A percentile compares a stretch with the other conserved stretches of the same genome.
phyloP scores from a whole-genome alignment of 2,888 invertebrate genomes.

The Formica aserva region DNA sequence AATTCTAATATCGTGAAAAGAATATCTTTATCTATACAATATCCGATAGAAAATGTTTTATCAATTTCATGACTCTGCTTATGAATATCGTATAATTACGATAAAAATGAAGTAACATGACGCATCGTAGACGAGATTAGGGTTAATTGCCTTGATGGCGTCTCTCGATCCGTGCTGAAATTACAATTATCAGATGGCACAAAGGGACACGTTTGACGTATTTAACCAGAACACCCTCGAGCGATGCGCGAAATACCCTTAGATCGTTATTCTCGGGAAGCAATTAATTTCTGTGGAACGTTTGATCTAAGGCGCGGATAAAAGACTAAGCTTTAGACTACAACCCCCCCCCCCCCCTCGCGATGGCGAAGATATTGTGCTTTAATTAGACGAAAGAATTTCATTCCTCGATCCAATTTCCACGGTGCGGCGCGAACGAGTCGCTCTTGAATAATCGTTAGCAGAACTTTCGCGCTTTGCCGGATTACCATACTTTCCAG shows the following conservation, averaged over 20 bases:
- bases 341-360: constrained; percentile 32
- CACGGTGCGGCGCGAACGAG: constrained; percentile 57
- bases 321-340: constrained; percentile 42
- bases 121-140: not conserved
- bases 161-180: constrained; percentile 20
- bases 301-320: constrained; percentile 59
- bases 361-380: constrained; percentile 61
- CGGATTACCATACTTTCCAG: constrained; percentile 71
- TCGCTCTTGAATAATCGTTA: constrained; percentile 71
- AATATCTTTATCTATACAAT: not conserved
- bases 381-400: constrained; percentile 73
- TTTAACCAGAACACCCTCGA: constrained; percentile 48
- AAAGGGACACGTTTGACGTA: constrained; percentile 49
- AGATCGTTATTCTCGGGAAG: constrained; percentile 55
- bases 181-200: constrained; percentile 47
- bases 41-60: not conserved
- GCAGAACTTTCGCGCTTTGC: constrained; percentile 73
- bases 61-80: not conserved
- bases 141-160: constrained; percentile 15
- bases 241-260: constrained; percentile 52
- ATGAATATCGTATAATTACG: not conserved
- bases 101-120: constrained; percentile 1
- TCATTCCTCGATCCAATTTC: constrained; percentile 69
- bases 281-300: constrained; percentile 69
- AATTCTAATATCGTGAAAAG: not conserved